Base-by-base conservation (phyloP, 2,888 invertebrate genomes). In the Timema podura region DNA sequence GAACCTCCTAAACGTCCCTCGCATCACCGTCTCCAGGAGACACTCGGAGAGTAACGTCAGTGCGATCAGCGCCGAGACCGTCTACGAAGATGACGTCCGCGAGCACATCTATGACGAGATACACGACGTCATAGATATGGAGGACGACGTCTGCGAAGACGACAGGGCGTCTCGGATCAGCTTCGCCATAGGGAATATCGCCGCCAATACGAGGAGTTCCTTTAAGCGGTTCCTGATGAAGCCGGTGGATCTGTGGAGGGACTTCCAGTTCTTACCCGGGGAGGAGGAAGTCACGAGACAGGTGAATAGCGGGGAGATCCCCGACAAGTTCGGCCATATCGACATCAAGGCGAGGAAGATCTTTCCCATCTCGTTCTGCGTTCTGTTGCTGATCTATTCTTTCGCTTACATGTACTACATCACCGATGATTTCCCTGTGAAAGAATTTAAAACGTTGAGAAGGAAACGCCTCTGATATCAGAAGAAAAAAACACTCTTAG, bases 321-420 rank as follows among this genome's bases (percentile, higher is more conserved):
- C 77, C n/a, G 75, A 76, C 64, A 78, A 78, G 70, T 79, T 78
- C 67, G 77, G 77, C 8, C 82, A 82, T 66, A 85, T 87, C 73
- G 87, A 87, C 78, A 85, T 85, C 74, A 83, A 84, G 75, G 83
- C 86, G 2, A 79, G 87, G 70, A 80, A 85, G 59, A 77, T 83
- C 51, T 87, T 87, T 75, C 87, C 87, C 0, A 76, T 85, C 11
- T 79, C 84, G 13, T 87, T 86, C 77, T 79, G 84, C n/a, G 76
- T 84, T 59, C 84, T 87, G 75, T 85, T 87, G 77, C 79, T 82
- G 8, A 80, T 83, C 68, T 87, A 87, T 70, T 77, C 77, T 74
- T 72, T 77, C 0, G 73, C 76, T 0, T 80, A 78, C 68, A 74
- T 78, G 72, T 79, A 78, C 70, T 79, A 79, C 67, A 77, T 79